Evolutionary conservation across 2,113 vertebrate genomes (phyloP), one percentile per base, ranked within the genome.

Genomic region (Petroica traversi): DNA sequence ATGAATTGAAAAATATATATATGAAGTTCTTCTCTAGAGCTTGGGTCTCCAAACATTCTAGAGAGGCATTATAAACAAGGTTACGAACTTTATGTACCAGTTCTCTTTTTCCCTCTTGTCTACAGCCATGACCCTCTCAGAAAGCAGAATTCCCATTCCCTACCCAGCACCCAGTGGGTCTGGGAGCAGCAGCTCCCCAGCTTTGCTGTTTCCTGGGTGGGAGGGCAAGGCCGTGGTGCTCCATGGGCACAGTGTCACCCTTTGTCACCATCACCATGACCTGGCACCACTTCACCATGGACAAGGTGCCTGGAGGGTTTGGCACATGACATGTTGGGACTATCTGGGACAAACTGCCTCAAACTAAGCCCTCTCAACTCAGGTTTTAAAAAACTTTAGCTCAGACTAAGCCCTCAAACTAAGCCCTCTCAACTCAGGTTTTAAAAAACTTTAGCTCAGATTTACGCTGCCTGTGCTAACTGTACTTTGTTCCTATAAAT

Each of bases 31-130:
- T 31, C 18, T 31, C 36, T 64, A 33, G 8, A 1, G 4, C 33
- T 31, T 1, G 1, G 3, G 4, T 33, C 63, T 86, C 62, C 34
- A 66, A 13, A 46, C 0, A 0, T 46, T 58, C 25, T 25, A 58
- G 49, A 49, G 31, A 17, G 4, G 19, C 19, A 45, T 55, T 66
- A 52, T 12, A 19, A 51, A 62, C 25, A 31, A 29, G 16, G 7
- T 61, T 61, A 7, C 1, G 5, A 62, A n/a, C 40, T 49, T 15
- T 7, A 25, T 59, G 41, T 15, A 8, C 5, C 45, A 76, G 5
- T 22, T 61, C 9, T 72, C 45, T 51, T 58, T 18, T 25, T 16
- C 34, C 29, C 33, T 6, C 6, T 45, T 15, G 3, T 31, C 51
- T 34, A 31, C 5, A 52, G 57, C 20, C 46, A 40, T 1, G 1